phyloP scores from a whole-genome alignment of 2,797 vertebrate genomes.

The Taenioides sp. region DNA sequence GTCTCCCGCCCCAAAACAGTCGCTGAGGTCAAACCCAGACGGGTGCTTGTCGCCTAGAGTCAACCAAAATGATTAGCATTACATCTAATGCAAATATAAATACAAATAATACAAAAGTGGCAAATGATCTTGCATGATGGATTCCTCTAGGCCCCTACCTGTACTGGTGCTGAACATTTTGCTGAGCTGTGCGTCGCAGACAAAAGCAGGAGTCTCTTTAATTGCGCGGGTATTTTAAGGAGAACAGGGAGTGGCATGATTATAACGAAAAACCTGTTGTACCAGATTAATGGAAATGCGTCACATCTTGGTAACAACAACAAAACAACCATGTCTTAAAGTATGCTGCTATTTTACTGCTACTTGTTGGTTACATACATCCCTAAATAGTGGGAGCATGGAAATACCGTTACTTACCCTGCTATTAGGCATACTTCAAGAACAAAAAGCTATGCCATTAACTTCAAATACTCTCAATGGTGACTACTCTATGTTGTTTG shows the following conservation, averaged over 20 bases:
- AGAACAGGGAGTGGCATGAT: background rate
- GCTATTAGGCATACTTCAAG: too few species aligned
- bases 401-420: too few species aligned
- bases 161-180: background rate
- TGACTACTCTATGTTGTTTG: too few species aligned
- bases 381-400: too few species aligned
- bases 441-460: too few species aligned
- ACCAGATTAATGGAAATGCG: background rate
- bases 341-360: background rate
- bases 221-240: background rate
- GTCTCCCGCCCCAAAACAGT: background rate
- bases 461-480: too few species aligned
- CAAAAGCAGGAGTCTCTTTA: background rate
- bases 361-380: too few species aligned
- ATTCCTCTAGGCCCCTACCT: background rate
- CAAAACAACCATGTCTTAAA: background rate
- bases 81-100: background rate
- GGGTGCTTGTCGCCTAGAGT: background rate
- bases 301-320: background rate
- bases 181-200: background rate
- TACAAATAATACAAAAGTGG: background rate
- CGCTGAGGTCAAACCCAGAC: constrained; percentile 3
- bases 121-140: background rate
- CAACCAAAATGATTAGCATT: background rate
- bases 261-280: background rate